A percentile compares a stretch with the other conserved stretches of the same genome.
Conservation (phyloP, 2,888 invertebrate species). For the Autographa pulchrina region DNA sequence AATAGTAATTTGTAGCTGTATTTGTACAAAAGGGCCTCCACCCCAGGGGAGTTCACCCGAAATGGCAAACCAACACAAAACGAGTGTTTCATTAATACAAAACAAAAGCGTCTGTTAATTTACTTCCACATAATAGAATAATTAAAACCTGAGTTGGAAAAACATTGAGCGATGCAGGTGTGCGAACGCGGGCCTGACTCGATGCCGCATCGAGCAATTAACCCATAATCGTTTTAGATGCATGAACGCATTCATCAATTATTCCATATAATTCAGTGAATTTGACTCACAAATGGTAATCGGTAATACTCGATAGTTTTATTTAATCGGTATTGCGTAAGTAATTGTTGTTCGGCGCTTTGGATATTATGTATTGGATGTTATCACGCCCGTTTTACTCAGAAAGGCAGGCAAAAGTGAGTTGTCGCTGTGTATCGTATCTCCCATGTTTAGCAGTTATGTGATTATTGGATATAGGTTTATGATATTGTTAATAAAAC, state of each 20-base stretch:
- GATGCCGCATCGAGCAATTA: slow-evolving; percentile 47
- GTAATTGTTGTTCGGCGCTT: slow-evolving; percentile 34
- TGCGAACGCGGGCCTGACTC: slow-evolving; percentile 18
- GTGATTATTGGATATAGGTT: too few species aligned
- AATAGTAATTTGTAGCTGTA: neutral
- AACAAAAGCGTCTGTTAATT: slow-evolving; percentile 24
- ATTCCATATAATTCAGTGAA: slow-evolving; percentile 51
- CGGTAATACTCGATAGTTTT: slow-evolving; percentile 37
- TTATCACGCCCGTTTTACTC: neutral
- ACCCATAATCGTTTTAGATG: slow-evolving; percentile 56
- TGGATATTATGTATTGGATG: slow-evolving; percentile 1
- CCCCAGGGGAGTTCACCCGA: neutral
- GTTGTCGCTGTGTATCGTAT: too few species aligned
- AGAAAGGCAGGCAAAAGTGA: neutral
- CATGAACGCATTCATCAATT: slow-evolving; percentile 53
- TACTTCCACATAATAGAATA: slow-evolving; percentile 29
- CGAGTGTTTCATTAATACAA: slow-evolving; percentile 3
- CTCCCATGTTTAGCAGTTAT: too few species aligned
- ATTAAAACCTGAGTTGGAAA: slow-evolving; percentile 23
- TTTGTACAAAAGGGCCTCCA: neutral
- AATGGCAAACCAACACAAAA: neutral
- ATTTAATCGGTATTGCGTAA: slow-evolving; percentile 42
- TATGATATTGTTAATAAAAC: too few species aligned
- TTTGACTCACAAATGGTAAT: slow-evolving; percentile 49
- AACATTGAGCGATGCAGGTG: slow-evolving; percentile 28